Evolutionary conservation across 2,113 vertebrate genomes (phyloP), one percentile per base, ranked within the genome.

Genomic region (Albula goreensis): DNA sequence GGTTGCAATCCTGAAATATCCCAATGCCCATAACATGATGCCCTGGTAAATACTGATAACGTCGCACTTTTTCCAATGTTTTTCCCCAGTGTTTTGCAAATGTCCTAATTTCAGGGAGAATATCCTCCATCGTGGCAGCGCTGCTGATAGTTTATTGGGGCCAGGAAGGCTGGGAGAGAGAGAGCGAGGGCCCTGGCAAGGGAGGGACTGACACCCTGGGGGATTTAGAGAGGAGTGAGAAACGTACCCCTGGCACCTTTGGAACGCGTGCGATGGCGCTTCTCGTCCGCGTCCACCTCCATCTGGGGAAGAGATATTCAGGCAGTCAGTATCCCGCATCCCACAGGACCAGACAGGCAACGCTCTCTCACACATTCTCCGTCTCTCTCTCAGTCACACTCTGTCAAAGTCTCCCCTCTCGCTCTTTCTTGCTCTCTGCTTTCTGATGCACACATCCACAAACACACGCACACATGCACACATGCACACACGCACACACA

Each of bases 181-280:
- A 57, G 52, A 10, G 90, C 90, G 89, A 87, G 83, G 89, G 89
- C 93, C 93, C 90, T 90, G 88, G 89, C 92, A 90, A 48, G 53
- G 60, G 50, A 63, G 52, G 41, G 48, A 83, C 53, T 25, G 3
- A 70, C 89, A 85, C 93, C 91, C 91, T 91, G 93, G 48, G 22
- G 12, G 50, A 57, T n/a, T 92, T 90, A 88, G 91, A 90, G 88
- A 92, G 89, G 94, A 90, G 90, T 89, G 93, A 48, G 82, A 86
- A 90, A 93, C 95, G 0, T 97, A 99, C 98, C 98, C 97, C 97
- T 94, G 93, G 98, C 96, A 94, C 98, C 98, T 97, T 98, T 99
- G 95, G 98, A 99, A 92, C 98, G 96, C 70, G 98, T 99, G 95
- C 98, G 97, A 94, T 99, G 98, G 88, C 97, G 97, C 94, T 98